Base-by-base conservation (phyloP, 2,113 vertebrate species). In the Mobula birostris region DNA sequence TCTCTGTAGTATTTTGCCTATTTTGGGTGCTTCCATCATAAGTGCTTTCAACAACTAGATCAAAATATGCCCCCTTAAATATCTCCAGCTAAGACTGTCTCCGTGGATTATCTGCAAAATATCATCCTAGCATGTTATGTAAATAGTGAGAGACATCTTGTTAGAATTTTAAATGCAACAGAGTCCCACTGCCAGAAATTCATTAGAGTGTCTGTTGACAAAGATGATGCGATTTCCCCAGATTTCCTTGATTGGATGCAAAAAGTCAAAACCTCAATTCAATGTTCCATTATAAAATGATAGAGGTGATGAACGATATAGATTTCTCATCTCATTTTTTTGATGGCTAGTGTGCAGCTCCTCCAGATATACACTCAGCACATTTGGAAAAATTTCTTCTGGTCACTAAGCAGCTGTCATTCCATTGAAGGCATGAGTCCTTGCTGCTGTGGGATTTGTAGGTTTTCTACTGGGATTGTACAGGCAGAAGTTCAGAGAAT, bases 231-330 rank as follows among this genome's bases (percentile, higher is more conserved):
- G 91, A 93, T 93, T 93, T 74, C 91, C 61, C 11, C 70, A 74
- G 70, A 36, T 74, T 93, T 19, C 68, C 36, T 11, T 93, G 68
- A 74, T 93, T 29, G 91, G 70, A 93, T 93, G 91, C 91, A 93
- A 48, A 74, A 29, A 93, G 91, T 93, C 91, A 93, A 70, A 93
- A 93, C 91, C 91, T 93, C 91, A 93, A 93, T 93, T 93, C 91
- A 56, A 74, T 93, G 70, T 93, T 93, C 91, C 91, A 93, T 93
- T 93, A 93, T 93, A 93, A 93, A 74, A 93, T 93, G 91, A 93
- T 93, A 74, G 91, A 74, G 91, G 91, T 93, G 70, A 93, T 93
- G 91, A 93, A 93, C 70, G 68, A 74, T 74, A 93, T 74, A 93
- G 91, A 93, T 93, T 93, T 93, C 91, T 74, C 91, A 93, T 93